These are phyloP conservation scores for Phenganax marumi DNA, from an alignment of 92 coral and sea anemone genomes.

Conservation along the genomic window DNA sequence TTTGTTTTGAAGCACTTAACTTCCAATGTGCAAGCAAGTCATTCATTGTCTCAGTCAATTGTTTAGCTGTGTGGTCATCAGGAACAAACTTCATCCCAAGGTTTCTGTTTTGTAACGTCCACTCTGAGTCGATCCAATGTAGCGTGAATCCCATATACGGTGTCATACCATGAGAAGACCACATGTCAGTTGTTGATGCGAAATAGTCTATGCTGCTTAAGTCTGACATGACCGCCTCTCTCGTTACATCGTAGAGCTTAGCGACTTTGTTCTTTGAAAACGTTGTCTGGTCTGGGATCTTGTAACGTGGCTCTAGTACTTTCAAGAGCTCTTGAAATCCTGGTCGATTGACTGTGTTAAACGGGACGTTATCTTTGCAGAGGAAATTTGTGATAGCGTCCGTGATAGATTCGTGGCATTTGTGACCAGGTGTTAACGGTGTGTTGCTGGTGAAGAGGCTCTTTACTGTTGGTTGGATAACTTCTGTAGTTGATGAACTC, in stretches of 20 bases:
- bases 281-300: not conserved
- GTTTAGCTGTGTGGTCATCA: conserved; percentile 20
- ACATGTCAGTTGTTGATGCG: conserved; percentile 9
- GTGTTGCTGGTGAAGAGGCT: conserved; percentile 32
- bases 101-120: conserved; percentile 15
- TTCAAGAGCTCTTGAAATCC: not conserved
- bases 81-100: conserved; percentile 28
- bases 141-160: conserved; percentile 16
- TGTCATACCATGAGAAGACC: conserved; percentile 9
- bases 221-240: not conserved
- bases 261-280: not conserved
- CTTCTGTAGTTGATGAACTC: not conserved
- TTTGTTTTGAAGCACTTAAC: conserved; percentile 1
- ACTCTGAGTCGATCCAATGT: conserved; percentile 27
- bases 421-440: conserved; percentile 14
- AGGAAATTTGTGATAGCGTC: conserved; percentile 11
- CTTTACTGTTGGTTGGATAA: conserved; percentile 24
- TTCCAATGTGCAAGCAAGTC: conserved; percentile 21
- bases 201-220: not conserved
- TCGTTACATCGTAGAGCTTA: not conserved
- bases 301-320: not conserved
- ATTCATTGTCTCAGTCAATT: conserved; percentile 1
- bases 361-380: conserved; percentile 19
- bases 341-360: conserved; percentile 13
- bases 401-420: conserved; percentile 27